Evolutionary conservation across 2,888 invertebrate species (phyloP), one percentile per base, ranked within the genome.

Genomic region (Thymelicus sylvestris): DNA sequence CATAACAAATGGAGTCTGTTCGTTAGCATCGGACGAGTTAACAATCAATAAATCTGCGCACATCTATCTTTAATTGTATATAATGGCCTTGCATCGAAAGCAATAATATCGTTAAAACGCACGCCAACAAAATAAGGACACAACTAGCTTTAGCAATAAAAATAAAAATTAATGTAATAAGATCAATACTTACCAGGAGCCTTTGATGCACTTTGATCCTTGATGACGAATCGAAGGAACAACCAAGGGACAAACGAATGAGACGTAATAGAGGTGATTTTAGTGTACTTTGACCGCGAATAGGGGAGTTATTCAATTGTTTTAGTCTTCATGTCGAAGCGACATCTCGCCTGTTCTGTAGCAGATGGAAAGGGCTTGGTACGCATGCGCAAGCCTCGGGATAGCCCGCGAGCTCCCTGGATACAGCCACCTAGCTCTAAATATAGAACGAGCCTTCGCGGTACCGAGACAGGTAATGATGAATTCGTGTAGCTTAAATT

Each of bases 271-370:
- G 50, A 31, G 44, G 5, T 31, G 41, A 13, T 67, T 67, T 47
- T 24, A 12, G 38, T 24, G 31, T n/a, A 39, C 55, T 55, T 39
- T 3, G 62, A 12, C n/a, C n/a, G 44, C n/a, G 31, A 1, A 24
- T 44, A 52, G 31, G 19, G 12, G 12, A 4, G 7, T 0, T 55
- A 19, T 62, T 44, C 55, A n/a, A 15, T 52, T 55, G 55, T 68
- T 68, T 38, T 44, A 8, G 39, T 41, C 50, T 62, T 61, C 52
- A 60, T 44, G 66, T 10, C 52, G 52, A 41, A 67, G 61, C 62
- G 62, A 41, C 61, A 15, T 67, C 61, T 31, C 6, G 50, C 24
- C 31, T 19, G 62, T 12, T 13, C 5, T 7, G 13, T 24, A 24
- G 62, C 31, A 13, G 62, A 13, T n/a, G 47, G 48, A 63, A 31